phyloP scores from a whole-genome alignment of 1,140 invertebrate species.

The Zaprionus taronus region DNA sequence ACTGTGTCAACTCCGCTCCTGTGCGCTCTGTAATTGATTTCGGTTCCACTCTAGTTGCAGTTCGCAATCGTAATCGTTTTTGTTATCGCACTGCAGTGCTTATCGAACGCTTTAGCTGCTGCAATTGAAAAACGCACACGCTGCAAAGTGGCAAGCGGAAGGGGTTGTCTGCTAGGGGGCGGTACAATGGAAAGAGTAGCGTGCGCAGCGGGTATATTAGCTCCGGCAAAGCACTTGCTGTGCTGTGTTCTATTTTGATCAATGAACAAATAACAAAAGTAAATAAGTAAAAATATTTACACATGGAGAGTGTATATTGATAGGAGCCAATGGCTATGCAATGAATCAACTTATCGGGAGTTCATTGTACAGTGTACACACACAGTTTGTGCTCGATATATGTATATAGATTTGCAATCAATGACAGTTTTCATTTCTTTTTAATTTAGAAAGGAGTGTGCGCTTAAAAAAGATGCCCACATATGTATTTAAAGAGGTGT shows the following conservation, averaged over 20 bases:
- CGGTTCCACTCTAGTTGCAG: slow-evolving; percentile 36
- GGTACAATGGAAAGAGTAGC: background rate
- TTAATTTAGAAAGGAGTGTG: no score
- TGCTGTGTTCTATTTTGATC: background rate
- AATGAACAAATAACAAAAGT: background rate
- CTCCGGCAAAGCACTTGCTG: background rate
- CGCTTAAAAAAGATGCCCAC: no score
- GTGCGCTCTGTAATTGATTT: slow-evolving; percentile 18
- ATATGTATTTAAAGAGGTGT: no score
- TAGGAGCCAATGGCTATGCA: background rate
- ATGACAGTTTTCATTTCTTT: no score
- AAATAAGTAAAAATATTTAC: background rate
- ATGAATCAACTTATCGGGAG: background rate
- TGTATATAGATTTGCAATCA: no score
- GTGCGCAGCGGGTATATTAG: background rate
- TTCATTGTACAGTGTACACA: background rate
- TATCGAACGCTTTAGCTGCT: slow-evolving; percentile 2
- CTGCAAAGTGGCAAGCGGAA: background rate
- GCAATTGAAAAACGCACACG: slow-evolving; percentile 14
- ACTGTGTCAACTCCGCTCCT: slow-evolving; percentile 18
- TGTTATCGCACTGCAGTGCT: slow-evolving; percentile 28
- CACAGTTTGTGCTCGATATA: background rate
- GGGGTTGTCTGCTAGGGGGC: background rate
- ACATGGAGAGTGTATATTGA: background rate
- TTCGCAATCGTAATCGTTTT: slow-evolving; percentile 28